phyloP scores from a whole-genome alignment of 2,888 invertebrate species.

The Ernsta delagoae region DNA sequence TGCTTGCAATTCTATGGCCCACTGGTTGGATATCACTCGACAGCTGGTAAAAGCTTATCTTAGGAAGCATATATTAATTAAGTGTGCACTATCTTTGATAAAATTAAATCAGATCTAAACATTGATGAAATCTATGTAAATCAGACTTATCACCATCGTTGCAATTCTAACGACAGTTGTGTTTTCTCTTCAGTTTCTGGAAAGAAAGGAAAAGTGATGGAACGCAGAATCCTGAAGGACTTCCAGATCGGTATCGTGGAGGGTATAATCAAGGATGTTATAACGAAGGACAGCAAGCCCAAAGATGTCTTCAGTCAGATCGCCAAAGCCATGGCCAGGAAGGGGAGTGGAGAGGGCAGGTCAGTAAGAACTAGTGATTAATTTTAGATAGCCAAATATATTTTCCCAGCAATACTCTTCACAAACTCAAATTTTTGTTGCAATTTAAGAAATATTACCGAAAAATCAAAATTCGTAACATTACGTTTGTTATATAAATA shows the following conservation, averaged over 20 bases:
- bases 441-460: no score
- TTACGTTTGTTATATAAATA: no score
- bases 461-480: no score
- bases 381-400: no score
- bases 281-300: constrained; percentile 87
- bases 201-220: constrained; percentile 94
- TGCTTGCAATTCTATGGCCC: no score
- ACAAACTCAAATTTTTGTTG: no score
- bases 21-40: no score
- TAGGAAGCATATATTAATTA: background rate
- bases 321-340: constrained; percentile 91
- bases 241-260: constrained; percentile 96
- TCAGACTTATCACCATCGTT: no score
- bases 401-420: no score
- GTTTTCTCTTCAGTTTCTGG: constrained; percentile 86
- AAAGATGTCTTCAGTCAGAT: constrained; percentile 94
- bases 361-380: background rate
- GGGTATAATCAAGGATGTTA: constrained; percentile 90
- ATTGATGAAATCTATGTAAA: no score
- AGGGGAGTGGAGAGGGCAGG: constrained; percentile 67
- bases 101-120: no score
- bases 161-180: background rate
- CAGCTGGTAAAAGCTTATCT: no score
- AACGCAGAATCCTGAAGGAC: constrained; percentile 93
- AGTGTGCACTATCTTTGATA: background rate